phyloP scores from a whole-genome alignment of 2,113 vertebrate species.

The Uropsilus gracilis region DNA sequence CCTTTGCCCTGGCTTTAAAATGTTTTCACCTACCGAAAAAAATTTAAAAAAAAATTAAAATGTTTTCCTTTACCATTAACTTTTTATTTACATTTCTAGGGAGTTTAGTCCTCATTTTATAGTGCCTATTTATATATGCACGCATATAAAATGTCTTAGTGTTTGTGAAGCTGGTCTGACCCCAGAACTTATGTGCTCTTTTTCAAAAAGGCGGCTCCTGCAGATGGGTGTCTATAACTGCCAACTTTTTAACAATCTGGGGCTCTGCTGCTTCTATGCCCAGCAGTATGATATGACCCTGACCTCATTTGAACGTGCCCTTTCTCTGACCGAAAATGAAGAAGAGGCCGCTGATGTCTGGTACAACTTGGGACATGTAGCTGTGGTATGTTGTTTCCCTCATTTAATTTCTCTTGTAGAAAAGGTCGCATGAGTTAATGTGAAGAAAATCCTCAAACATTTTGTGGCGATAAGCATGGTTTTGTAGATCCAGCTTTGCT shows the following conservation, averaged over 20 bases:
- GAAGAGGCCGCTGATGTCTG: conserved; percentile 96
- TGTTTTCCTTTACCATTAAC: background rate
- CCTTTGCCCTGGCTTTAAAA: background rate
- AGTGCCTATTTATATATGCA: background rate
- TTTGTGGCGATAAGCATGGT: background rate
- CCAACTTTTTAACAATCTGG: conserved; percentile 98
- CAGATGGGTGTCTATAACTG: conserved; percentile 99
- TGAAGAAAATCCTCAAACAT: background rate
- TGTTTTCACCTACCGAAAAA: background rate
- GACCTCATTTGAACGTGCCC: conserved; percentile 95
- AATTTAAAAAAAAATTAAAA: too few species aligned
- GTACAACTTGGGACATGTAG: conserved; percentile 97
- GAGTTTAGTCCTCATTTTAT: conserved; percentile 11
- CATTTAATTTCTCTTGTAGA: background rate
- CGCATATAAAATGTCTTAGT: background rate
- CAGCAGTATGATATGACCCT: conserved; percentile 99
- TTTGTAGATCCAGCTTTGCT: background rate
- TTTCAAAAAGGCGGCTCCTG: conserved; percentile 91
- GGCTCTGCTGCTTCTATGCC: conserved; percentile 97
- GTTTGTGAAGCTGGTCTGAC: conserved; percentile 28
- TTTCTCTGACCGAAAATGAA: conserved; percentile 92
- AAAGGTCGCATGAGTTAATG: background rate
- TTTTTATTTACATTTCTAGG: background rate
- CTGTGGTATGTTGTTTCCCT: conserved; percentile 90
- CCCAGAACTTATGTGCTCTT: conserved; percentile 46